A percentile compares a stretch with the other conserved stretches of the same genome.
Conservation (phyloP, 2,888 invertebrate species). For the Harpalus rufipes region DNA sequence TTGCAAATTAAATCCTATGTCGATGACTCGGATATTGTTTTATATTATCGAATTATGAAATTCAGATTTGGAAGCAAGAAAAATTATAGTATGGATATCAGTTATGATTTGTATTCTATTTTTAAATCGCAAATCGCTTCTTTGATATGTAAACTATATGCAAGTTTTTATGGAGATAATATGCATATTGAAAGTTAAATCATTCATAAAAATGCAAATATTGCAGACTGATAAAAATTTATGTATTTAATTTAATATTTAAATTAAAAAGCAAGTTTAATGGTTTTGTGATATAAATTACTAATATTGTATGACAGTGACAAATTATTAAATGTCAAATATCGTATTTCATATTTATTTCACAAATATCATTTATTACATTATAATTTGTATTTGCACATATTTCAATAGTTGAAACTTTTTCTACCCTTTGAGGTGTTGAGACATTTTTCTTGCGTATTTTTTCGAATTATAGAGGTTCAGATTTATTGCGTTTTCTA, state of each 20-base stretch:
- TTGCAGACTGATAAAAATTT: neutral
- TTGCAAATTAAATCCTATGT: neutral
- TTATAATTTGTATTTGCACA: neutral
- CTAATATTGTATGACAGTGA: neutral
- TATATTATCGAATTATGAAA: neutral
- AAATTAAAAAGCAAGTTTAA: neutral
- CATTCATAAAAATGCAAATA: neutral
- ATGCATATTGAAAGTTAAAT: neutral
- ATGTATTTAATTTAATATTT: neutral
- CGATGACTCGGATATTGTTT: neutral
- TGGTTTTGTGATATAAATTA: neutral
- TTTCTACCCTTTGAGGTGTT: no score
- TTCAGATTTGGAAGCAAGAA: neutral
- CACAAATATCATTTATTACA: slow-evolving; percentile 1
- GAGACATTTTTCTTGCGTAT: no score
- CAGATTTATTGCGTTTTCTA: no score
- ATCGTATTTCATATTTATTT: slow-evolving; percentile 5
- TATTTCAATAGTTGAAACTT: no score
- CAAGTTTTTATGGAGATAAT: neutral
- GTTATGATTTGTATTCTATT: neutral
- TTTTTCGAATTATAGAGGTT: no score
- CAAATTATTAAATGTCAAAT: slow-evolving; percentile 1
- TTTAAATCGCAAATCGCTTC: neutral
- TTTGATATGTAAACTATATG: neutral
- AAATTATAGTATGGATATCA: neutral